Evolutionary conservation across 2,888 invertebrate genomes (phyloP).

Genomic region (Eristalis tenax): DNA sequence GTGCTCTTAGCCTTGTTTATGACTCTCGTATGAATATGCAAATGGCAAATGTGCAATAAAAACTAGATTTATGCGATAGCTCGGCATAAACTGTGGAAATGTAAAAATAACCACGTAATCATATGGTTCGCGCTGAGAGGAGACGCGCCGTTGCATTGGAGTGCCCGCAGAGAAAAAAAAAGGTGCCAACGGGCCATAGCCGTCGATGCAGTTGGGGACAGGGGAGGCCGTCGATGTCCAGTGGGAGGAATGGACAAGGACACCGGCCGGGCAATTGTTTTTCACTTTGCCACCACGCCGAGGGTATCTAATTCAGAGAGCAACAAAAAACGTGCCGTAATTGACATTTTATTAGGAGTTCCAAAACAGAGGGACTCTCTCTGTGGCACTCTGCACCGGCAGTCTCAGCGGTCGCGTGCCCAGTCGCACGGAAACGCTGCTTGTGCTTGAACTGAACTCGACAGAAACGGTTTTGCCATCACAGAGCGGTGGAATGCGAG

Average conservation of each 20-base stretch:
- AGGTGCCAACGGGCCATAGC: constrained; percentile 58
- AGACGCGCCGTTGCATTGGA: not conserved
- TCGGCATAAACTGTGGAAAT: constrained; percentile 60
- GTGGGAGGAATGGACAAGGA: constrained; percentile 44
- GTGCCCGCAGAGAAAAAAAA: constrained; percentile 35
- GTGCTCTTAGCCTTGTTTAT: constrained; percentile 52
- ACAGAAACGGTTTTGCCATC: constrained; percentile 34
- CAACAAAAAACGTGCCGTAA: constrained; percentile 29
- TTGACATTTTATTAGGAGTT: constrained; percentile 66
- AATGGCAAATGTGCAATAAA: constrained; percentile 69
- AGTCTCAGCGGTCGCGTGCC: constrained; percentile 23
- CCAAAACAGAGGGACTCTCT: not conserved
- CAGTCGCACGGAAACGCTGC: constrained; percentile 35
- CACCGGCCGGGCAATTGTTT: constrained; percentile 40
- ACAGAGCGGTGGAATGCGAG: constrained; percentile 45
- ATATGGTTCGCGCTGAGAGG: constrained; percentile 26
- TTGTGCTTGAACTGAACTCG: constrained; percentile 9
- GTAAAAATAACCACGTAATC: constrained; percentile 63
- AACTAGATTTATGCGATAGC: constrained; percentile 65
- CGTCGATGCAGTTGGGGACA: not conserved
- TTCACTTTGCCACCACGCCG: constrained; percentile 7
- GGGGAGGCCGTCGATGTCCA: not conserved
- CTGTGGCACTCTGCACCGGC: not conserved
- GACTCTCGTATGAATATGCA: constrained; percentile 51
- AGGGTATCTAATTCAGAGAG: constrained; percentile 37